Evolutionary conservation across 2,888 invertebrate species (phyloP).

Genomic region (Portevinia maculata): DNA sequence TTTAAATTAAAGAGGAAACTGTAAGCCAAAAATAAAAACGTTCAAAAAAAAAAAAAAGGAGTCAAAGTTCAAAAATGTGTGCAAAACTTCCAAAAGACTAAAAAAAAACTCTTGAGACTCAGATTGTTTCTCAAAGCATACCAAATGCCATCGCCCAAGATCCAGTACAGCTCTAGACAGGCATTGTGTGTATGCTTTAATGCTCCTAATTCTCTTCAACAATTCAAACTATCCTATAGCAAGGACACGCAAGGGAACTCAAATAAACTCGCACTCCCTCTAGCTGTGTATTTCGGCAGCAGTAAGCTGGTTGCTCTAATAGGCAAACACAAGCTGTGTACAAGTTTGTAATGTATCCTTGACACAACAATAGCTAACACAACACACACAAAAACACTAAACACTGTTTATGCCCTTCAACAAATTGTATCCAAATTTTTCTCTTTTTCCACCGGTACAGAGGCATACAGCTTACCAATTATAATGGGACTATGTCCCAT

Average conservation of each 20-base stretch:
- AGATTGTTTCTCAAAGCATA: background rate
- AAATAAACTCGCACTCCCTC: conserved; percentile 3
- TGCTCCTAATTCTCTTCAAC: conserved; percentile 2
- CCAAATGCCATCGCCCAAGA: conserved; percentile 17
- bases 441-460: conserved; percentile 13
- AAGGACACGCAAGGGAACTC: background rate
- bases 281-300: background rate
- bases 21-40: background rate
- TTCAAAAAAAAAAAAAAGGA: background rate
- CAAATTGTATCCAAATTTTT: conserved; percentile 51
- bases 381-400: conserved; percentile 4
- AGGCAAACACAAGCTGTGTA: conserved; percentile 40
- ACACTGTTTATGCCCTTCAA: conserved; percentile 47
- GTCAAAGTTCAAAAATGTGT: conserved; percentile 15
- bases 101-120: conserved; percentile 14
- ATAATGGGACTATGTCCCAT: conserved; percentile 55
- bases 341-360: conserved; percentile 40
- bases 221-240: background rate
- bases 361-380: conserved; percentile 1
- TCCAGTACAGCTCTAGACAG: background rate
- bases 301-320: conserved; percentile 10
- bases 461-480: conserved; percentile 44
- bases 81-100: conserved; percentile 33
- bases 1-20: background rate
- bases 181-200: conserved; percentile 11